Evolutionary conservation across 2,797 vertebrate genomes (phyloP).

Genomic region (Hypotaenidia okinawae): DNA sequence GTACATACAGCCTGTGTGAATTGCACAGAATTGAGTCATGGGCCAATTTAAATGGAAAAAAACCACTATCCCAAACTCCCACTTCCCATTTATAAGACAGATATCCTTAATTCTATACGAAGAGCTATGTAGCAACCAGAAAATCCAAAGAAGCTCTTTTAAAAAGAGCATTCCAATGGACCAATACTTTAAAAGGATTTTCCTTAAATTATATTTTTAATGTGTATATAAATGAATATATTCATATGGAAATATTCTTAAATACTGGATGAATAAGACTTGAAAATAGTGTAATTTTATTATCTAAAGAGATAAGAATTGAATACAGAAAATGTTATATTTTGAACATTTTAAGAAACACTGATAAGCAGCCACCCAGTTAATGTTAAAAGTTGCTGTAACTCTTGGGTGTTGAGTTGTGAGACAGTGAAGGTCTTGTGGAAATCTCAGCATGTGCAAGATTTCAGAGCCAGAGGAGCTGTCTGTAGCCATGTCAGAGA

Average conservation of each 20-base stretch:
- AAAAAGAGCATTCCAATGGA: background rate
- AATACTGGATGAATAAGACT: background rate
- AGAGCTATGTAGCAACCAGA: background rate
- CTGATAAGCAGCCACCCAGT: background rate
- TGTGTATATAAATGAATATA: no score
- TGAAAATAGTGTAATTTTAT: background rate
- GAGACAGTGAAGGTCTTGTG: background rate
- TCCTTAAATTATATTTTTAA: background rate
- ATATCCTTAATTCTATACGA: background rate
- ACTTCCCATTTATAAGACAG: background rate
- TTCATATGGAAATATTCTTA: no score
- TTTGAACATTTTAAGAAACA: background rate
- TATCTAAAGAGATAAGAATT: background rate
- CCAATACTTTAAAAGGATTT: background rate
- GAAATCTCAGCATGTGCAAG: background rate
- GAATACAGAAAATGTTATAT: background rate
- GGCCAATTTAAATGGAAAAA: background rate
- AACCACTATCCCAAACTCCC: background rate
- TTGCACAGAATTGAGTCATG: background rate
- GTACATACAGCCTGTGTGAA: background rate
- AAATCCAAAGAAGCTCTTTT: background rate
- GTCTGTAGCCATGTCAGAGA: background rate
- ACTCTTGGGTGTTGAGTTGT: background rate
- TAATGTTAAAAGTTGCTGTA: background rate
- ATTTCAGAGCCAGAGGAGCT: rapidly evolving